phyloP scores from a whole-genome alignment of 2,797 vertebrate species.

The Lutjanus argentimaculatus region DNA sequence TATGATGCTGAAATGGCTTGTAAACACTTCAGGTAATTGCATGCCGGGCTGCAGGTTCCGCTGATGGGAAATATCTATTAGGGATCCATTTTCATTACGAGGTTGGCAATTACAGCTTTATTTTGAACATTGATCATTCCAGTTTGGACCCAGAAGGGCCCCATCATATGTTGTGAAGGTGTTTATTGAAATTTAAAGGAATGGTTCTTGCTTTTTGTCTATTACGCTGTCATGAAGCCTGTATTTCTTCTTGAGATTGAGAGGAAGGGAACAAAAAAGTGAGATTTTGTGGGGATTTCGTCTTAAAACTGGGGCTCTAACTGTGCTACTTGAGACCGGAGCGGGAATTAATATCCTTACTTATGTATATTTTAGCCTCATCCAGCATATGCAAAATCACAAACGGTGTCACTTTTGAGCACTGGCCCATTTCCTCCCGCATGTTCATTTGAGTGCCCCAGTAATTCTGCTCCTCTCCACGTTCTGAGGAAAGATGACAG shows the following conservation, averaged over 20 bases:
- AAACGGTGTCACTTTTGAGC: constrained; percentile 64
- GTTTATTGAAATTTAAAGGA: constrained; percentile 33
- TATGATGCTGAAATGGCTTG: constrained; percentile 62
- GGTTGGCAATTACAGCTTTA: constrained; percentile 68
- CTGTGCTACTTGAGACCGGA: constrained; percentile 29
- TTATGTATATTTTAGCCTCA: constrained; percentile 60
- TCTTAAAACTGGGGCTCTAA: constrained; percentile 36
- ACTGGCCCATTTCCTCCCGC: constrained; percentile 62
- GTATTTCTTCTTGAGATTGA: constrained; percentile 1
- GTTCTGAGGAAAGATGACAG: constrained; percentile 65
- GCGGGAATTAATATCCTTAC: constrained; percentile 43
- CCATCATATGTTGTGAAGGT: constrained; percentile 12
- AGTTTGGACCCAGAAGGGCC: constrained; percentile 7
- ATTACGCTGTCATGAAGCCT: neutral
- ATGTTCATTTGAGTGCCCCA: constrained; percentile 71
- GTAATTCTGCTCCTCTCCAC: constrained; percentile 61
- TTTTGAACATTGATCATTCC: constrained; percentile 84
- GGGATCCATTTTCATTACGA: constrained; percentile 61
- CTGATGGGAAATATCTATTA: constrained; percentile 70
- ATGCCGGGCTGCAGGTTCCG: constrained; percentile 39
- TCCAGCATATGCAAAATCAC: constrained; percentile 64
- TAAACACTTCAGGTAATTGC: constrained; percentile 69
- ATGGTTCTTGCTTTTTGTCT: constrained; percentile 6
- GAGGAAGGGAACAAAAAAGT: neutral
- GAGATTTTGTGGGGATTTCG: constrained; percentile 15